These are phyloP conservation scores for Hydropsyche betteni DNA, from an alignment of 2,888 invertebrate species.

Conservation along the genomic window DNA sequence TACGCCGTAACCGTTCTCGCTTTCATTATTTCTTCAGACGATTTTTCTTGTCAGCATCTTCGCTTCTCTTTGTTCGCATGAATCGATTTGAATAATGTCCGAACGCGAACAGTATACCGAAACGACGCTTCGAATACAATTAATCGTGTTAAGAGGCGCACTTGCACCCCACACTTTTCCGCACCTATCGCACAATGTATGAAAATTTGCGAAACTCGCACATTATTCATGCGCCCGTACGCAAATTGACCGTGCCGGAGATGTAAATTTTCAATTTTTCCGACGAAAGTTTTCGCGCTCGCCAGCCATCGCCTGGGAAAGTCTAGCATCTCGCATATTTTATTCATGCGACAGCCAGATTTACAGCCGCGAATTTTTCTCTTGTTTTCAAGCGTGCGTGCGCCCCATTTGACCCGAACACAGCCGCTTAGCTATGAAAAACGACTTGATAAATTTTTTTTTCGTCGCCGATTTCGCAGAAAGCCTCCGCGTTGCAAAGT, in stretches of 20 bases:
- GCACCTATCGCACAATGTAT: not conserved
- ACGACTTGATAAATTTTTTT: conserved; percentile 43
- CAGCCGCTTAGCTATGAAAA: conserved; percentile 44
- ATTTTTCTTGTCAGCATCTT: conserved; percentile 27
- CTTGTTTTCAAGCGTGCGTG: conserved; percentile 25
- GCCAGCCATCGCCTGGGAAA: not conserved
- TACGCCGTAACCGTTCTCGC: conserved; percentile 22
- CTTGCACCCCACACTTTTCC: not conserved
- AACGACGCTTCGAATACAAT: not conserved
- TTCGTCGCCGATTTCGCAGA: conserved; percentile 9
- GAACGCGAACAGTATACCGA: not conserved
- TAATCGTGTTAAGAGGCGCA: too few species aligned
- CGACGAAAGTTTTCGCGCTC: not conserved
- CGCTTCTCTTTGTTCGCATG: conserved; percentile 25
- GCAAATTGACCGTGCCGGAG: conserved; percentile 2
- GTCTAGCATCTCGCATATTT: conserved; percentile 44
- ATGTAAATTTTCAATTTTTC: conserved; percentile 21
- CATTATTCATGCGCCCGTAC: conserved; percentile 8
- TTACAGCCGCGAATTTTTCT: conserved; percentile 44
- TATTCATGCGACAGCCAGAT: conserved; percentile 49
- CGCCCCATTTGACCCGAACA: conserved; percentile 15
- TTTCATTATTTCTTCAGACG: conserved; percentile 26
- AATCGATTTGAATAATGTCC: conserved; percentile 30
- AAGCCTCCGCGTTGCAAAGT: not conserved
- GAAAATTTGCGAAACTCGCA: not conserved